A percentile compares a stretch with the other conserved stretches of the same genome.
Conservation (phyloP, 35 echinoderm and acorn worm species). For the Amphiura filiformis region DNA sequence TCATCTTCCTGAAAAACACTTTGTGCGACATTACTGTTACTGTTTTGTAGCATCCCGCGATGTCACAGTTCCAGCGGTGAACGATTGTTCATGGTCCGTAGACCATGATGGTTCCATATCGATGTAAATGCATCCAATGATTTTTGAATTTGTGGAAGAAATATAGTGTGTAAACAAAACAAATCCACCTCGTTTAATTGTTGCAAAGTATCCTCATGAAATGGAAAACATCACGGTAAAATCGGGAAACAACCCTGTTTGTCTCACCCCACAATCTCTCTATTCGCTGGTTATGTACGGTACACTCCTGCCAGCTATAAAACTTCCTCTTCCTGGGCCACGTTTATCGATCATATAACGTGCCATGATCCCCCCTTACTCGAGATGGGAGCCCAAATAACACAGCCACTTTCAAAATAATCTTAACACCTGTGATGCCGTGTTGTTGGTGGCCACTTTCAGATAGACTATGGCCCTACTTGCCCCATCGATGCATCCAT, state of each 20-base stretch:
- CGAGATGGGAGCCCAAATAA: slow-evolving; percentile 37
- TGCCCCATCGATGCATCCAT: slow-evolving; percentile 65
- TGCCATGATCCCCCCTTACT: slow-evolving; percentile 41
- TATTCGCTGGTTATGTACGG: slow-evolving; percentile 69
- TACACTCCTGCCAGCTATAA: slow-evolving; percentile 52
- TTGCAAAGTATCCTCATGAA: not conserved
- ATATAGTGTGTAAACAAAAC: not conserved
- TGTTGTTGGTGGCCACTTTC: slow-evolving; percentile 30
- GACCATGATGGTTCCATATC: not conserved
- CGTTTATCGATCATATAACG: slow-evolving; percentile 34
- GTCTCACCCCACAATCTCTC: slow-evolving; percentile 67
- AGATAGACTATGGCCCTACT: slow-evolving; percentile 31
- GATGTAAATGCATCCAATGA: not conserved
- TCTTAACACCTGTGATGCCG: slow-evolving; percentile 15
- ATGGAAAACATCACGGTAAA: not conserved
- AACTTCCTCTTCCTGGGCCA: slow-evolving; percentile 42
- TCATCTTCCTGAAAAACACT: not conserved
- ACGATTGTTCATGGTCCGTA: not conserved
- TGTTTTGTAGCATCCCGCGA: not conserved
- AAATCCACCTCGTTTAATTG: not conserved
- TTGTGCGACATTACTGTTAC: not conserved
- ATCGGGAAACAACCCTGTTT: not conserved
- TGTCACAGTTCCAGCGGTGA: not conserved
- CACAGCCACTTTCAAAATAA: slow-evolving; percentile 11
- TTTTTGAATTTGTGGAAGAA: not conserved